Conservation (phyloP, 2,888 invertebrate genomes). For the Apocheima hispidaria region DNA sequence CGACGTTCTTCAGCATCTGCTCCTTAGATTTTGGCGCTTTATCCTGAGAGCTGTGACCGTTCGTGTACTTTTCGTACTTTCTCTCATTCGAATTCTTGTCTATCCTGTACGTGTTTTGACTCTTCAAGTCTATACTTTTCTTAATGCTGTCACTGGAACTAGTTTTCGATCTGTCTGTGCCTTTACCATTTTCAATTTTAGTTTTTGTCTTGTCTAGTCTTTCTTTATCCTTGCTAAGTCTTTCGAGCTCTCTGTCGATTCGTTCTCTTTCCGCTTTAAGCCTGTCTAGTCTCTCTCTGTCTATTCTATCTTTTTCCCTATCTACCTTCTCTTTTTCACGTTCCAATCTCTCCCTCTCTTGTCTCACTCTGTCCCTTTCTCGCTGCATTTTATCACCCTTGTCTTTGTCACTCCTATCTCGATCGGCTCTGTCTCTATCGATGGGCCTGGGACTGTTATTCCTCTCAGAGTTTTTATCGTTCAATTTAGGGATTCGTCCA, state of each 20-base stretch:
- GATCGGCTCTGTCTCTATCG: conserved; percentile 50
- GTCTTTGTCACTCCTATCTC: conserved; percentile 54
- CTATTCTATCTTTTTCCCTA: conserved; percentile 64
- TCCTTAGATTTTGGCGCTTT: conserved; percentile 70
- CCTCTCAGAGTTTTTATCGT: conserved; percentile 63
- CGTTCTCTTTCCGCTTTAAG: conserved; percentile 76
- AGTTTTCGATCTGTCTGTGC: conserved; percentile 63
- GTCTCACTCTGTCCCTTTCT: conserved; percentile 50
- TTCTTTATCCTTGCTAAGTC: conserved; percentile 72
- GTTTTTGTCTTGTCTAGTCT: conserved; percentile 73
- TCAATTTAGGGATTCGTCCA: conserved; percentile 85
- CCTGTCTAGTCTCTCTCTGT: conserved; percentile 72
- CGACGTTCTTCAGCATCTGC: conserved; percentile 51
- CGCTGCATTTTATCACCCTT: conserved; percentile 56
- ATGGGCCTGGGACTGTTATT: conserved; percentile 59
- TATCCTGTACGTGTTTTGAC: conserved; percentile 82
- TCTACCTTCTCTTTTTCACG: conserved; percentile 55
- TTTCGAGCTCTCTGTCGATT: conserved; percentile 77
- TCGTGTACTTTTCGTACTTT: conserved; percentile 61
- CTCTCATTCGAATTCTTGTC: conserved; percentile 76
- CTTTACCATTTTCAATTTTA: conserved; percentile 64
- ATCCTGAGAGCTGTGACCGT: conserved; percentile 66
- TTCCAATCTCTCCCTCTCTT: conserved; percentile 50
- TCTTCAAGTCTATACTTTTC: conserved; percentile 79
- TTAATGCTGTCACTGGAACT: conserved; percentile 64